Base-by-base conservation (phyloP, 2,888 invertebrate species). In the Pocota personata region DNA sequence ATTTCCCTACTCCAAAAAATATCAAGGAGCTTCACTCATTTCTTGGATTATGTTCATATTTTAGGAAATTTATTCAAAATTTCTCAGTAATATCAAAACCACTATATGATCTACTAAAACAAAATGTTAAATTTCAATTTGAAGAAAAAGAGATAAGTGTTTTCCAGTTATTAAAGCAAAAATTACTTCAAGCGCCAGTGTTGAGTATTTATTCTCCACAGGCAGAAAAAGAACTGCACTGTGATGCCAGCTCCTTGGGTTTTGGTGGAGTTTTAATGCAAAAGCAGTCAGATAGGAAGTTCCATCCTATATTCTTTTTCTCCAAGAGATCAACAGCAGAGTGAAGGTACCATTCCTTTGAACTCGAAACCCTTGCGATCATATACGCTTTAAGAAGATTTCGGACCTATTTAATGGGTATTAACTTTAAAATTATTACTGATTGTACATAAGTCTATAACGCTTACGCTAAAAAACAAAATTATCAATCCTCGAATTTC, bases 281-380 rank as follows among this genome's bases (percentile, higher is more conserved):
- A 71, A n/a, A 73, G 32, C 60, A 57, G 52, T 87, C 88, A n/a
- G 88, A 88, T 69, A 69, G 62, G 0, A 71, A 79, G 7, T 71
- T 88, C 1, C 88, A 89, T 27, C 90, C 90, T 0, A 89, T 90
- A 89, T n/a, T n/a, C n/a, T n/a, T n/a, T n/a, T n/a, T n/a, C n/a
- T n/a, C 89, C 43, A 86, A 88, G 64, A 69, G 88, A 58, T 88
- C 89, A 0, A 82, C n/a, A n/a, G n/a, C n/a, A n/a, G n/a, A n/a
- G n/a, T n/a, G n/a, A n/a, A n/a, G n/a, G n/a, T n/a, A n/a, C n/a
- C n/a, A n/a, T n/a, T n/a, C n/a, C n/a, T n/a, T n/a, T n/a, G n/a
- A n/a, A n/a, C 73, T 90, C 8, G 89, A 90, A 84, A 88, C 87
- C 2, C 60, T 89, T 24, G 87, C 88, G 2, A 88, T 89, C 5